phyloP scores from a whole-genome alignment of 2,888 invertebrate species.

The Spilosoma lubricipeda region DNA sequence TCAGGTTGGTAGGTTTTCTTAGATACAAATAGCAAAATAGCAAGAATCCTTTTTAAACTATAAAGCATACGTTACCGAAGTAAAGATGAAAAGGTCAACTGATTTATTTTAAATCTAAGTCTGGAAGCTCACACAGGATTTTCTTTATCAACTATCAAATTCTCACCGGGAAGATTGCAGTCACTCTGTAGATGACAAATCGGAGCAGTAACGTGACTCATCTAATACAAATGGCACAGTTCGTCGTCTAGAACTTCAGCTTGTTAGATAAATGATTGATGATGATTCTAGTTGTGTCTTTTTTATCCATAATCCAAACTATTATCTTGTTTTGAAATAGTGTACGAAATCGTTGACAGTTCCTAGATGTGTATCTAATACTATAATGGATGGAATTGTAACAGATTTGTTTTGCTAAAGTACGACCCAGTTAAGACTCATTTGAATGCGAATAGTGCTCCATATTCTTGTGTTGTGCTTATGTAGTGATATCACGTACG shows the following conservation, averaged over 20 bases:
- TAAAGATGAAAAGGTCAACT: background rate
- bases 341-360: constrained; percentile 7
- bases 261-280: background rate
- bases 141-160: background rate
- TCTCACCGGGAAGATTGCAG: background rate
- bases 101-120: background rate
- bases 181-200: background rate
- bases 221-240: background rate
- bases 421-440: constrained; percentile 1
- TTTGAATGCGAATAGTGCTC: background rate
- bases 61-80: background rate
- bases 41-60: too few species aligned
- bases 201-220: background rate
- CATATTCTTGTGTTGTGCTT: background rate
- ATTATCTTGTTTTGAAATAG: background rate
- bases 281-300: background rate
- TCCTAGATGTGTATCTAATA: constrained; percentile 12
- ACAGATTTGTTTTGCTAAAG: constrained; percentile 14
- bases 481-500: background rate
- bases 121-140: background rate
- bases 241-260: background rate
- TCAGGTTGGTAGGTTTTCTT: too few species aligned
- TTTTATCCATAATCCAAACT: background rate
- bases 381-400: background rate
- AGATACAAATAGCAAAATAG: background rate